Conservation (phyloP, 1,140 invertebrate species). For the Lerema accius region DNA sequence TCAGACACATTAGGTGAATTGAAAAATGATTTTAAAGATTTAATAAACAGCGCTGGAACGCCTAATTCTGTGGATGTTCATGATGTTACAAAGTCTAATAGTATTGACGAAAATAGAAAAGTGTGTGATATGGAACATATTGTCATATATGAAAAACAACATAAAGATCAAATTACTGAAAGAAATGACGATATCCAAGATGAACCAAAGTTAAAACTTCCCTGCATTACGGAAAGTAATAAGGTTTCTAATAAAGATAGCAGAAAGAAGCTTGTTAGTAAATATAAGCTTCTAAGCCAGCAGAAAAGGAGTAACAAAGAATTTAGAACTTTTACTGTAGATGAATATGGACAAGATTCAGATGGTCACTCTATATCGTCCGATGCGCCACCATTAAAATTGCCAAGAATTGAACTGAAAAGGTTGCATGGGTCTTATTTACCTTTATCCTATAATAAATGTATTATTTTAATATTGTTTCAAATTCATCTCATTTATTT, state of each 20-base stretch:
- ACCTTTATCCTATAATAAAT: neutral
- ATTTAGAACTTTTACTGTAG: slow-evolving; percentile 68
- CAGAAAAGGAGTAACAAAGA: slow-evolving; percentile 54
- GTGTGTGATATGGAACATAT: slow-evolving; percentile 72
- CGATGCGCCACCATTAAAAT: slow-evolving; percentile 70
- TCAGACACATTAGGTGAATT: slow-evolving; percentile 63
- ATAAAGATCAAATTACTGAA: slow-evolving; percentile 42
- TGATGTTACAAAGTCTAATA: slow-evolving; percentile 24
- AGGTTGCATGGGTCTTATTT: slow-evolving; percentile 47
- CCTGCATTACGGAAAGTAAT: slow-evolving; percentile 61
- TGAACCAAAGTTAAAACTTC: slow-evolving; percentile 51
- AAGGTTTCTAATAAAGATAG: slow-evolving; percentile 40
- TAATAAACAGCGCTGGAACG: slow-evolving; percentile 39
- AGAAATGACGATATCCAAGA: slow-evolving; percentile 31
- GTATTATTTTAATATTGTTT: too few relatives aligned
- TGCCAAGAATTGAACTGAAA: slow-evolving; percentile 71
- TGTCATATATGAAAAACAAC: slow-evolving; percentile 64
- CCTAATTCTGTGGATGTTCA: slow-evolving; percentile 25
- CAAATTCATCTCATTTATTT: too few relatives aligned
- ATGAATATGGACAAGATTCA: slow-evolving; percentile 51
- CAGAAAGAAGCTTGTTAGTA: slow-evolving; percentile 40
- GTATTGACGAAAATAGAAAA: slow-evolving; percentile 40
- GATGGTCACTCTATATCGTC: slow-evolving; percentile 60
- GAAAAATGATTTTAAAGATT: slow-evolving; percentile 63
- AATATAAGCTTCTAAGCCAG: slow-evolving; percentile 56